These are phyloP conservation scores for Steatocranus sp. DNA, from an alignment of 2,797 vertebrate genomes.

Conservation along the genomic window DNA sequence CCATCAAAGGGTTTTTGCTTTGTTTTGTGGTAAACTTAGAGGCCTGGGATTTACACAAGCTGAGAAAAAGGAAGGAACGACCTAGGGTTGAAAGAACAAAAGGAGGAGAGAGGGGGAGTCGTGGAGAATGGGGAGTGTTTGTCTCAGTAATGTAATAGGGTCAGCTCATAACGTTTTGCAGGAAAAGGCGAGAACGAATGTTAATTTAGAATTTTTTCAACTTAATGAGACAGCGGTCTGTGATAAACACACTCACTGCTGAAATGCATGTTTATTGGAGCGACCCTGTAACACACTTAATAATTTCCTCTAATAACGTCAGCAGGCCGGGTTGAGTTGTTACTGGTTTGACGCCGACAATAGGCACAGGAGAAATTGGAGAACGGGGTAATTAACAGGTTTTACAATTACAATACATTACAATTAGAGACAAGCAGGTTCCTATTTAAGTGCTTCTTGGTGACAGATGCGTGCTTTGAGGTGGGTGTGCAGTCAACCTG, in stretches of 20 bases:
- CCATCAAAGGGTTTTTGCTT: background rate
- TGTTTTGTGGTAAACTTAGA: background rate
- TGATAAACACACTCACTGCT: conserved; percentile 4
- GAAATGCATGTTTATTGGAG: background rate
- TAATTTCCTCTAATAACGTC: background rate
- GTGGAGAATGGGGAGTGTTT: background rate
- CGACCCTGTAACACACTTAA: background rate
- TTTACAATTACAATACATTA: conserved; percentile 15
- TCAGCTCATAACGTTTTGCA: conserved; percentile 6
- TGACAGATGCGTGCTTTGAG: background rate
- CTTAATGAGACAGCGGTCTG: background rate
- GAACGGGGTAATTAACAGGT: conserved; percentile 28
- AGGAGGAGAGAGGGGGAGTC: background rate
- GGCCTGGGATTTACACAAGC: background rate
- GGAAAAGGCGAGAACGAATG: background rate
- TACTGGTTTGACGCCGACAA: conserved; percentile 28
- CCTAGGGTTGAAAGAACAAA: background rate
- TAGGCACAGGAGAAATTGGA: conserved; percentile 27
- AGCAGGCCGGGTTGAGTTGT: background rate
- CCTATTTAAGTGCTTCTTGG: conserved; percentile 5
- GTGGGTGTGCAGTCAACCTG: background rate
- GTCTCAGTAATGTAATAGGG: background rate
- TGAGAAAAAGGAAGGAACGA: background rate
- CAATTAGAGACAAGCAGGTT: conserved; percentile 6
- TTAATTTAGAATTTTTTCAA: conserved; percentile 10